A percentile compares a stretch with the other conserved stretches of the same genome.
Evolutionary conservation across 2,797 vertebrate species (phyloP).

Genomic region (Xiphorhynchus erythropygius): DNA sequence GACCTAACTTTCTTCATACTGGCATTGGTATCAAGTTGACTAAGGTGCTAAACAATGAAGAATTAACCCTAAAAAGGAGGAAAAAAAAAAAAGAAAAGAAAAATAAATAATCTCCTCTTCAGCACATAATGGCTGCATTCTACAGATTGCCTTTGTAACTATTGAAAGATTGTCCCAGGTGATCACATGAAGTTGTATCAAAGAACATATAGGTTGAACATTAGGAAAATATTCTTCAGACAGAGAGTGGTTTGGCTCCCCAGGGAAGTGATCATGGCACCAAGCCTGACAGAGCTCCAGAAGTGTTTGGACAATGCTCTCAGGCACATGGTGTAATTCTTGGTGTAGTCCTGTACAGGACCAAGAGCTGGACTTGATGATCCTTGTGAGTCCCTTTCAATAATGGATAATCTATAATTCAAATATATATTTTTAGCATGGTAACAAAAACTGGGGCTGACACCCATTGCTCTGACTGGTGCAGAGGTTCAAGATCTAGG

Average conservation of each 20-base stretch:
- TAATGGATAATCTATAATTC: neutral
- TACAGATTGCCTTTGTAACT: neutral
- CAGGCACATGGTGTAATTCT: neutral
- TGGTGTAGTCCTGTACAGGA: neutral
- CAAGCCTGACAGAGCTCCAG: neutral
- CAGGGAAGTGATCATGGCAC: neutral
- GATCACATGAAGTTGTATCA: neutral
- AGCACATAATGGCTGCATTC: neutral
- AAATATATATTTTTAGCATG: neutral
- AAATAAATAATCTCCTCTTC: neutral
- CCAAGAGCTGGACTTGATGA: neutral
- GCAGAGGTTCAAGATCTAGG: neutral
- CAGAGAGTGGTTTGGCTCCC: rapidly evolving
- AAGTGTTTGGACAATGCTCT: neutral
- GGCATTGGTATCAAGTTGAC: neutral
- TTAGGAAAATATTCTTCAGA: neutral
- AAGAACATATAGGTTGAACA: neutral
- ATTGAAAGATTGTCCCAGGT: neutral
- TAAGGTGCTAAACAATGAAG: neutral
- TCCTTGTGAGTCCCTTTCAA: neutral
- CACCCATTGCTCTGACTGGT: neutral
- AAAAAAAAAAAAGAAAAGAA: neutral
- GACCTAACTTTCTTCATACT: neutral
- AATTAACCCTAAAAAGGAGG: neutral
- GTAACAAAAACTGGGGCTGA: neutral